phyloP scores from a whole-genome alignment of 2,113 vertebrate genomes.

The Tetrax tetrax region DNA sequence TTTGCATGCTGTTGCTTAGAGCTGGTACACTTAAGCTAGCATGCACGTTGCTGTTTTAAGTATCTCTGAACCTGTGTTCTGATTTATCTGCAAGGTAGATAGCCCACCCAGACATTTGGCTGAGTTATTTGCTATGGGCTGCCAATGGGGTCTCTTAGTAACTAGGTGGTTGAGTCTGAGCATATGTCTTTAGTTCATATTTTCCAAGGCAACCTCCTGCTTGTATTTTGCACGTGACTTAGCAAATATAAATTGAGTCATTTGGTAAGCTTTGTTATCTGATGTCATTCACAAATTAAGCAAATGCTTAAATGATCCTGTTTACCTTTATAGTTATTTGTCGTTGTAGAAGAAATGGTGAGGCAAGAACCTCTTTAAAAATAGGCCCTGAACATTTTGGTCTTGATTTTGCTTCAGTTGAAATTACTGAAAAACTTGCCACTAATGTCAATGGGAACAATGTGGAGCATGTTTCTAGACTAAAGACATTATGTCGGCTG shows the following conservation, averaged over 20 bases:
- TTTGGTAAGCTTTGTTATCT: neutral
- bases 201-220: neutral
- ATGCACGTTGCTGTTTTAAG: neutral
- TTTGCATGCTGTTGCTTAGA: neutral
- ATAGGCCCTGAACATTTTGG: neutral
- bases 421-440: slow-evolving; percentile 2
- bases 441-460: neutral
- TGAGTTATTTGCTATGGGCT: neutral
- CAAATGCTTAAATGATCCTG: neutral
- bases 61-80: neutral
- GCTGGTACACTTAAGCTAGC: neutral
- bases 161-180: neutral
- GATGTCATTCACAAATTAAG: neutral
- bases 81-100: neutral
- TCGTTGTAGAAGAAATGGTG: neutral
- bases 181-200: neutral
- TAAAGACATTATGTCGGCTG: neutral
- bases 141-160: neutral
- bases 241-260: neutral
- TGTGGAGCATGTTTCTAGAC: neutral
- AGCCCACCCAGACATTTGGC: neutral
- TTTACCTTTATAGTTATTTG: neutral
- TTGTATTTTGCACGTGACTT: neutral
- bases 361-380: neutral
- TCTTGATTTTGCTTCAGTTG: neutral